Conservation (phyloP, 2,797 vertebrate species). For the Iguana delicatissima region DNA sequence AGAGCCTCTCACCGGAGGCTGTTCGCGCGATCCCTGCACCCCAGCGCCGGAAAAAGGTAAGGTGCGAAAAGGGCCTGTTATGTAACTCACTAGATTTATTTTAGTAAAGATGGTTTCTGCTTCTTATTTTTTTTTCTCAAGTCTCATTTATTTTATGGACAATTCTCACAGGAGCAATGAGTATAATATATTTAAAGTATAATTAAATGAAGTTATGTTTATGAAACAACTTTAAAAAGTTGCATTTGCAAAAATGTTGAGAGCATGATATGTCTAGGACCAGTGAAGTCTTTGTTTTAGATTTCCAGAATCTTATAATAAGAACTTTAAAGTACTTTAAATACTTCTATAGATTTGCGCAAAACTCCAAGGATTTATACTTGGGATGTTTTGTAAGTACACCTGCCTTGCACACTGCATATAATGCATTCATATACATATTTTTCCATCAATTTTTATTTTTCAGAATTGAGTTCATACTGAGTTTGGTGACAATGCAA, state of each 20-base stretch:
- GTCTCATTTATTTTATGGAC: background rate
- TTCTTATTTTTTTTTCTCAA: background rate
- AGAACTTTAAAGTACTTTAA: conserved; percentile 1
- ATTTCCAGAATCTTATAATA: conserved; percentile 44
- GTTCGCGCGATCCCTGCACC: no score
- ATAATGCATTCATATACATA: background rate
- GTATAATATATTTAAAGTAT: background rate
- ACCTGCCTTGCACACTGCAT: conserved; percentile 29
- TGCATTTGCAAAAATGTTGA: conserved; percentile 60
- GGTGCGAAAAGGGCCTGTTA: no score
- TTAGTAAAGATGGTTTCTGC: background rate
- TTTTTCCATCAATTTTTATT: conserved; percentile 9
- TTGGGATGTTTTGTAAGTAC: background rate
- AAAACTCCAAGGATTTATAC: conserved; percentile 1
- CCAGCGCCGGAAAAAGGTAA: no score
- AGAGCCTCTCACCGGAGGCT: no score
- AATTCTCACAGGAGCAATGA: background rate
- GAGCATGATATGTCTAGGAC: conserved; percentile 32
- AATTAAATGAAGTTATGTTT: no score
- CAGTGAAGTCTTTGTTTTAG: conserved; percentile 36
- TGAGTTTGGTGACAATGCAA: conserved; percentile 28
- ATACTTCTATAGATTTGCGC: background rate
- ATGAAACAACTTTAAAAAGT: background rate
- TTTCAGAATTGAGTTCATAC: conserved; percentile 38
- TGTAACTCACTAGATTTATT: background rate